Evolutionary conservation across 2,113 vertebrate genomes (phyloP), one percentile per base, ranked within the genome.

Genomic region (Atractosteus spatula): DNA sequence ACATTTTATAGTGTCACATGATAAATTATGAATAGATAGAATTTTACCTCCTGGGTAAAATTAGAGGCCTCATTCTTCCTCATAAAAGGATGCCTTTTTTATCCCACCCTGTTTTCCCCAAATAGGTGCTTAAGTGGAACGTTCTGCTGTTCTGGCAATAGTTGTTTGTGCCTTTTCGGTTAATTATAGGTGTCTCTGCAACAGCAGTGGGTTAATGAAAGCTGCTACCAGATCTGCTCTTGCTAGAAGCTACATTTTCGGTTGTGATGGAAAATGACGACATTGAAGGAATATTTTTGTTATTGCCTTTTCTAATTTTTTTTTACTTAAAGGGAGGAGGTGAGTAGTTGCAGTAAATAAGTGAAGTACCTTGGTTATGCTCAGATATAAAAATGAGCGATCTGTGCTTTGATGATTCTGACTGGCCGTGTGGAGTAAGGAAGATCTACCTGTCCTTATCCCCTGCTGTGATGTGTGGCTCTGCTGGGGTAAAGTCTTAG

Each of bases 201-300:
- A 75, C 68, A 71, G 59, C 51, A 62, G 42, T 72, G 56, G 70
- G 68, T 74, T 66, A 76, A 77, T 61, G 76, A 71, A 71, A 68
- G 64, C 57, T 62, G 68, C 66, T 74, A 61, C 68, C 29, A 29
- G 29, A 29, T 2, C 69, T 61, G 78, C 80, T 68, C 74, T 72
- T 62, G 71, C 68, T 16, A 6, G 44, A 76, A 79, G 74, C 75
- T 73, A 71, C 29, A 17, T 5, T 13, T 41, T n/a, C 77, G 74
- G 72, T 63, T 65, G 68, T 73, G 69, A 78, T 73, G 72, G 71
- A 79, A 62, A 75, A 71, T 76, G 70, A 74, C 74, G 17, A 64
- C 66, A 14, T 55, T 10, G 66, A 75, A 63, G 72, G 69, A 82
- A 79, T 78, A 75, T 80, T 75, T 69, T 70, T 41, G 16, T 80